These are phyloP conservation scores for Nasonia oneida DNA, from an alignment of 2,888 invertebrate genomes.

Conservation along the genomic window DNA sequence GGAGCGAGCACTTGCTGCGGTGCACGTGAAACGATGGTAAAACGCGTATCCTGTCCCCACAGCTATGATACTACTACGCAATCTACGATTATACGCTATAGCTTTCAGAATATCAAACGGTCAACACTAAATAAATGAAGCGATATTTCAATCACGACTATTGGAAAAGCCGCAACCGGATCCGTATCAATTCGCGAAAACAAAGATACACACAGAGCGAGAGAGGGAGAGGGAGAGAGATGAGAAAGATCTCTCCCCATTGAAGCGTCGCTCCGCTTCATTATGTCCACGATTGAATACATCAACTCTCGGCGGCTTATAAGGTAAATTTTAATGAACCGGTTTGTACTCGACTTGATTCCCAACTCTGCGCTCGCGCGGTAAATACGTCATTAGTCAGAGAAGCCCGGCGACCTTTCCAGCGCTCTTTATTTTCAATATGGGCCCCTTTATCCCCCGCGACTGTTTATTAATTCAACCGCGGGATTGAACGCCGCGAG, in stretches of 20 bases:
- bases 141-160: conserved; percentile 41
- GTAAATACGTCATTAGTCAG: conserved; percentile 78
- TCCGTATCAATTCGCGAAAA: conserved; percentile 33
- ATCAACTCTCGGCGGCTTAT: conserved; percentile 72
- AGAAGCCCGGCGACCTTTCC: conserved; percentile 39
- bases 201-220: background rate
- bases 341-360: conserved; percentile 69
- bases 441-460: conserved; percentile 68
- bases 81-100: background rate
- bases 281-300: conserved; percentile 74
- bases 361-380: conserved; percentile 62
- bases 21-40: conserved; percentile 62
- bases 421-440: conserved; percentile 48
- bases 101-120: background rate
- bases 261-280: conserved; percentile 76
- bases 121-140: background rate
- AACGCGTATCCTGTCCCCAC: background rate
- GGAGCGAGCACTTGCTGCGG: background rate
- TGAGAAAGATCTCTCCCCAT: conserved; percentile 64
- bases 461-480: conserved; percentile 75
- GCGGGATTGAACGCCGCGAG: conserved; percentile 73
- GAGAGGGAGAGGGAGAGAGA: background rate
- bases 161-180: conserved; percentile 63
- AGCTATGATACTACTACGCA: background rate
- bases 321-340: conserved; percentile 78